Evolutionary conservation across 2,113 vertebrate species (phyloP), one percentile per base, ranked within the genome.

Genomic region (Sebastes fasciatus): DNA sequence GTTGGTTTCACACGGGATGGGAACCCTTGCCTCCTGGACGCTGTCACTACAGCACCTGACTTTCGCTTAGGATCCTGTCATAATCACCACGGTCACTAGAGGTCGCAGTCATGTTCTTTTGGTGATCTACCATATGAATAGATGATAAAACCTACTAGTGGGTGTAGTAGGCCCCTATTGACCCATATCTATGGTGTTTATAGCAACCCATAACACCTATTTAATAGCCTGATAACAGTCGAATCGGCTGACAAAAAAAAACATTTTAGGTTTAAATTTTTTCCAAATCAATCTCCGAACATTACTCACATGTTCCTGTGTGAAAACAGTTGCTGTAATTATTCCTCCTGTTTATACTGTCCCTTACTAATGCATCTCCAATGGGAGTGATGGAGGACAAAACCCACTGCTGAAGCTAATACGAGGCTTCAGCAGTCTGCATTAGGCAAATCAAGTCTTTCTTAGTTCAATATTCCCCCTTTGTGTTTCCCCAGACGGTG

Each of bases 381-480:
- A 14, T 8, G 4, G 14, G 46, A 46, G 58, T 34, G 17, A 69
- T 0, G 4, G 16, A 45, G 74, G 10, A 71, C 48, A 49, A 57
- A 57, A 42, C 4, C 74, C n/a, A 45, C 3, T 34, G 45, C 58
- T 13, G 17, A 54, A 72, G 45, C 49, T 57, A 34, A 73, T 58
- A 23, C 42, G 52, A 72, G 11, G 73, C 46, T 75, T 71, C 71
- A 43, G 21, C 62, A 76, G 54, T 23, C 45, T 23, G 23, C 48
- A 3, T 46, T 14, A 52, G 3, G 45, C 46, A 65, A 60, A 77
- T 43, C 74, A 40, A 55, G 42, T 73, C 74, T 51, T 34, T 60
- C 71, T 76, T 42, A 68, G 70, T 83, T 73, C 5, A 71, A 49
- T 58, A 61, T 63, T 26, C 66, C 58, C 49, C n/a, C 23, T 70